phyloP scores from a whole-genome alignment of 2,113 vertebrate species.

The Spheniscus mendiculus region DNA sequence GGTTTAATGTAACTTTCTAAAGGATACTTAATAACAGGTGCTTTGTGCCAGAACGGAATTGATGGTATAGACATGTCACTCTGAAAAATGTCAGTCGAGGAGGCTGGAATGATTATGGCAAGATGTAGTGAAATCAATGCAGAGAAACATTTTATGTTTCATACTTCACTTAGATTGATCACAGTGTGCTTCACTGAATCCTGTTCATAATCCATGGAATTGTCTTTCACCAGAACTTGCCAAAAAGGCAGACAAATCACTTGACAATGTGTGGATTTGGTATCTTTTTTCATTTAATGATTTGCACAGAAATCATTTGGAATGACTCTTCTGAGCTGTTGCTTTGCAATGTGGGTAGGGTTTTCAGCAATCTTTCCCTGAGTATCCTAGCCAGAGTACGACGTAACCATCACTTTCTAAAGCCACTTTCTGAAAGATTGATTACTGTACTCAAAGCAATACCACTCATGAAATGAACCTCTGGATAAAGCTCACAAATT shows the following conservation, averaged over 20 bases:
- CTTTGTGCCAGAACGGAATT: neutral
- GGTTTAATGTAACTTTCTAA: neutral
- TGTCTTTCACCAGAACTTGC: neutral
- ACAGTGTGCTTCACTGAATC: neutral
- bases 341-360: neutral
- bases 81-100: constrained; percentile 43
- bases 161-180: constrained; percentile 32
- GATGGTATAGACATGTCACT: neutral
- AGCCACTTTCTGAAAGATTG: neutral
- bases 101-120: constrained; percentile 41
- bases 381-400: neutral
- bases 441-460: neutral
- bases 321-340: neutral
- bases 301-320: neutral
- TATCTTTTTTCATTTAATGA: neutral
- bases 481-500: neutral
- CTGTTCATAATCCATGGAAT: neutral
- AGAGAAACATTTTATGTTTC: constrained; percentile 27
- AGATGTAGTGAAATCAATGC: constrained; percentile 40
- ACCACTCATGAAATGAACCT: neutral
- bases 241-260: neutral
- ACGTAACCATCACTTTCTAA: neutral
- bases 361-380: neutral
- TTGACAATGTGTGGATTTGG: neutral
- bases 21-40: neutral